Conservation (phyloP, 2,797 vertebrate genomes). For the Margarornis squamiger region DNA sequence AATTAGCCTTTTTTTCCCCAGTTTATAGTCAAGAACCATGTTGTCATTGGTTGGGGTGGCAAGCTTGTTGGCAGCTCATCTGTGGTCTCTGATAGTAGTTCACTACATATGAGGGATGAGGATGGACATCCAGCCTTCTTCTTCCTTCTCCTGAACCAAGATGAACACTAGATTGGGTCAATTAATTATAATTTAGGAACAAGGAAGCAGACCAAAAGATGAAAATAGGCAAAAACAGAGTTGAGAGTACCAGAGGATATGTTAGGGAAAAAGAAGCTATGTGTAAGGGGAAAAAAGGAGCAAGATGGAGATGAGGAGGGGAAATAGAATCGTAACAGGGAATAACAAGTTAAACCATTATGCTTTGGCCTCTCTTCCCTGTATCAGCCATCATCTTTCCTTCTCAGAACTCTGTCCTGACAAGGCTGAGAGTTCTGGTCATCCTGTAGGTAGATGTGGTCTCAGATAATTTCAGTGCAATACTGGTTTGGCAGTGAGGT, state of each 20-base stretch:
- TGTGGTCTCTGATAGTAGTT: not conserved
- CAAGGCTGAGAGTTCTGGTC: not conserved
- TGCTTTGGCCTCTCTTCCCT: not conserved
- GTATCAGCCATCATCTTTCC: not conserved
- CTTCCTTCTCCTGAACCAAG: not conserved
- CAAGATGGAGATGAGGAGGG: not conserved
- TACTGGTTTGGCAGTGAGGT: not conserved
- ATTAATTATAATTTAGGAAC: not conserved
- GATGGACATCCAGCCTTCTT: not conserved
- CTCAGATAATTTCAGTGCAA: not conserved
- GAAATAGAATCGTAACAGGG: not conserved
- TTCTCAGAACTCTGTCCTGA: not conserved
- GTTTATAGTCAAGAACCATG: not conserved
- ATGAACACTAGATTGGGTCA: not conserved
- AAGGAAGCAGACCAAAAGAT: not conserved
- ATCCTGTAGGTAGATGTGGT: not conserved
- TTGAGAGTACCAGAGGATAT: rapidly evolving
- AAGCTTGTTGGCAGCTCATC: not conserved
- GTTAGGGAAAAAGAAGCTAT: not conserved
- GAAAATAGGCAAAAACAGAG: not conserved
- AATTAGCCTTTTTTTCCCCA: not conserved
- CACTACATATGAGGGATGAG: not conserved
- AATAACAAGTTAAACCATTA: not conserved
- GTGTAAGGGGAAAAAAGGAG: not conserved
- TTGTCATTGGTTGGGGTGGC: not conserved